Base-by-base conservation (phyloP, 2,113 vertebrate genomes). In the Pholis gunnellus region DNA sequence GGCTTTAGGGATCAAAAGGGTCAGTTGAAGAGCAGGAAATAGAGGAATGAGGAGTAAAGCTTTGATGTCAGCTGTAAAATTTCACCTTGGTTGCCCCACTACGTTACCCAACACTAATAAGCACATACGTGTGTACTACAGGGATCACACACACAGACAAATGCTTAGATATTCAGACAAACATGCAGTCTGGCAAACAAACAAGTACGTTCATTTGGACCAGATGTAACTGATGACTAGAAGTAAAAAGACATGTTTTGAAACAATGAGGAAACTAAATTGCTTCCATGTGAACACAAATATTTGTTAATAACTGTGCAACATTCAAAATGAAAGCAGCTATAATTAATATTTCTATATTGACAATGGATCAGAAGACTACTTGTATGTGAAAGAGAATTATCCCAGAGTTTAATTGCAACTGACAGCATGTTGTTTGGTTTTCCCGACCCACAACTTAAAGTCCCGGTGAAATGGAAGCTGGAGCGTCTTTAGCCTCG, bases 31-130 rank as follows among this genome's bases (percentile, higher is more conserved):
- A 69, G 48, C 44, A 66, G 82, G 75, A 87, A 85, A 61, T 31
- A 17, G 20, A 75, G 70, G 54, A 54, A 79, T 17, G 54, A 64
- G 31, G n/a, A 83, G 76, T 34, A 5, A 40, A n/a, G 84, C 93
- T 94, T 94, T 94, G 92, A 92, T 89, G 90, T 89, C 20, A 38
- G 83, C 80, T 42, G 57, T 93, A 89, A 93, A 92, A 86, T 42
- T 83, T 87, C 25, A 29, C 72, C 68, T 22, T 52, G 48, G 38
- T 85, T 81, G 40, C 79, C 65, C 64, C 34, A n/a, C 14, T 17
- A 52, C 17, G 46, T 85, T 81, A n/a, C 64, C 18, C 54, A 73
- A 63, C 22, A 31, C 29, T 22, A 3, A 56, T 61, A 14, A 56
- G 4, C 57, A 59, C 57, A 60, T 9, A 63, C 2, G 7, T 69